Conservation (phyloP, 2,888 invertebrate species). For the Pantelozetes paolii region DNA sequence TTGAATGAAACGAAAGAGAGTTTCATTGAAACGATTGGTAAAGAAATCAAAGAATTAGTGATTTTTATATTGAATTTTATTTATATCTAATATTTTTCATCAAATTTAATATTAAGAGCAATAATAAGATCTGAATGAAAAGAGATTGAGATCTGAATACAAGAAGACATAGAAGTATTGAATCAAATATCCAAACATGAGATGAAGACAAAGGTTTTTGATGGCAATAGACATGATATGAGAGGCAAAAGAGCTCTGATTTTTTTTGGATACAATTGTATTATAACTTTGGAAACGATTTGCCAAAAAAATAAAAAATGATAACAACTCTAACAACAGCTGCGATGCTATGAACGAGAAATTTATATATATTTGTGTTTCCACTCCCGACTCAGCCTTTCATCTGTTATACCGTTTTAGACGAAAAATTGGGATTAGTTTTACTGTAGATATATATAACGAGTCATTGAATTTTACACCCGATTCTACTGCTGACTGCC, state of each 20-base stretch:
- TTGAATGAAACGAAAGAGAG: not conserved
- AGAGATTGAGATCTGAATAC: not conserved
- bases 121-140: not conserved
- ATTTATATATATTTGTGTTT: not conserved
- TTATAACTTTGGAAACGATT: constrained; percentile 4
- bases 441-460: not conserved
- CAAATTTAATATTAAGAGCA: not conserved
- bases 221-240: not conserved
- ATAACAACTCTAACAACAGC: constrained; percentile 2
- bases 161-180: not conserved
- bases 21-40: not conserved
- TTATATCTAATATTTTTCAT: not conserved
- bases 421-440: not conserved
- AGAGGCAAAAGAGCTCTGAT: not conserved
- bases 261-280: not conserved
- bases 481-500: not conserved
- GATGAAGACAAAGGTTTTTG: not conserved
- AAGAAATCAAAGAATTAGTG: not conserved
- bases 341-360: not conserved
- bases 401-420: not conserved
- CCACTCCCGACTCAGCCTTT: not conserved
- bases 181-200: not conserved
- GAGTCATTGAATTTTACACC: not conserved
- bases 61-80: not conserved
- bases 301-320: not conserved